A percentile compares a stretch with the other conserved stretches of the same genome.
phyloP scores from a whole-genome alignment of 2,888 invertebrate species.

The Limnephilus rhombicus region DNA sequence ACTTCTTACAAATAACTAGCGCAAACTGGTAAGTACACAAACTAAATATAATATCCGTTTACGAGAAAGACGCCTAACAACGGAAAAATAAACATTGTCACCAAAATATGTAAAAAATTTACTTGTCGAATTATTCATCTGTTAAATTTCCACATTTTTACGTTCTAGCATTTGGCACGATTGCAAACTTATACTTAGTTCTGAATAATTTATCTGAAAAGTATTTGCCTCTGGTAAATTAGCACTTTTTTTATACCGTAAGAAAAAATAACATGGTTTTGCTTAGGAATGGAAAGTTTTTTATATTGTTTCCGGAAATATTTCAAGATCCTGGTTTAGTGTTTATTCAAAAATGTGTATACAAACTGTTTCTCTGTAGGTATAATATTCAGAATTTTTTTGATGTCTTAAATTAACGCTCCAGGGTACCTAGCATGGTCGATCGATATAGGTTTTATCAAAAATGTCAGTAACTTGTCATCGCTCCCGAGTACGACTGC shows the following conservation, averaged over 20 bases:
- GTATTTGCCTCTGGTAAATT: neutral
- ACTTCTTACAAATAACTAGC: no score
- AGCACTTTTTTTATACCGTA: neutral
- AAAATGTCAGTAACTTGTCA: no score
- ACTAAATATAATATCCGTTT: neutral
- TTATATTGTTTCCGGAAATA: neutral
- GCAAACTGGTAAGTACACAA: neutral
- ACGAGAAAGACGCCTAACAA: neutral
- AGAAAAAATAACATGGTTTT: neutral
- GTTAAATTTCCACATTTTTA: neutral
- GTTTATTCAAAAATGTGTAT: neutral
- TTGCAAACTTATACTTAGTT: slow-evolving; percentile 12
- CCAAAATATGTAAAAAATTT: neutral
- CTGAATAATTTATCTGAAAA: neutral
- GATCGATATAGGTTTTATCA: no score
- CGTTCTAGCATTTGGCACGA: slow-evolving; percentile 12
- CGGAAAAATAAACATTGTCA: neutral
- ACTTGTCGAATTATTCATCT: neutral
- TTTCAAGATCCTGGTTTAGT: neutral
- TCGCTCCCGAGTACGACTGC: no score
- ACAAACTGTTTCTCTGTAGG: neutral
- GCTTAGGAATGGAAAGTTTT: neutral
- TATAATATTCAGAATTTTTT: neutral
- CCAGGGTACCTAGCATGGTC: no score
- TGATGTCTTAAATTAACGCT: no score